Evolutionary conservation across 2,113 vertebrate species (phyloP), one percentile per base, ranked within the genome.

Genomic region (Zosterops japonicus): DNA sequence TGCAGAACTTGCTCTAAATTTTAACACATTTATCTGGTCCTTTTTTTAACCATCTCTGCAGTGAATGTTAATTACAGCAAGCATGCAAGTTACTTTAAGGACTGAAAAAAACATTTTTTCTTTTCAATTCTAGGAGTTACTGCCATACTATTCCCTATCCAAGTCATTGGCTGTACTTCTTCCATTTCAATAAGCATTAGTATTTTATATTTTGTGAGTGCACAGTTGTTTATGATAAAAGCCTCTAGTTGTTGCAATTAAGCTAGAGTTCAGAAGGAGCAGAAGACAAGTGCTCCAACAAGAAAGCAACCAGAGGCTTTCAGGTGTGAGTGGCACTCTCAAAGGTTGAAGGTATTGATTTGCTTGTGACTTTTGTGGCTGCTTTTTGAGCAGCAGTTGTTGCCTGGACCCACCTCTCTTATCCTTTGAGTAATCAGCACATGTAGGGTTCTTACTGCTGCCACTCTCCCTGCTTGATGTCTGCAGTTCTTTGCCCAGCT

Each of bases 101-200:
- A 61, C 31, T 64, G n/a, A 44, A 69, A 80, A 78, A 57, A 2
- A 1, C 0, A 1, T 2, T 3, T 23, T 14, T 44, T 36, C 31
- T 29, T 60, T 78, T 28, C 10, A n/a, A 0, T 56, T 71, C 23
- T 39, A 23, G 21, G 61, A 52, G 19, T 89, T 81, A 33, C 3
- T 79, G 19, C n/a, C 76, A 1, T 88, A 8, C 36, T 61, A 31
- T 68, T 93, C 35, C 46, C 23, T 8, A 10, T 63, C 14, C 55
- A 47, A 27, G 29, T 84, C 25, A 44, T 39, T 67, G 33, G 14
- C 47, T 61, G 60, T 74, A 53, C 28, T 36, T 79, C 60, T 90
- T 74, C 39, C 14, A 21, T 76, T 86, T 90, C 77, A 19, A 0
- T 41, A 46, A 68, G 19, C 8, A 4, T 77, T 87, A 21, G 7